A percentile compares a stretch with the other conserved stretches of the same genome.
phyloP scores from a whole-genome alignment of 2,888 invertebrate genomes.

The Drosophila bunnanda region DNA sequence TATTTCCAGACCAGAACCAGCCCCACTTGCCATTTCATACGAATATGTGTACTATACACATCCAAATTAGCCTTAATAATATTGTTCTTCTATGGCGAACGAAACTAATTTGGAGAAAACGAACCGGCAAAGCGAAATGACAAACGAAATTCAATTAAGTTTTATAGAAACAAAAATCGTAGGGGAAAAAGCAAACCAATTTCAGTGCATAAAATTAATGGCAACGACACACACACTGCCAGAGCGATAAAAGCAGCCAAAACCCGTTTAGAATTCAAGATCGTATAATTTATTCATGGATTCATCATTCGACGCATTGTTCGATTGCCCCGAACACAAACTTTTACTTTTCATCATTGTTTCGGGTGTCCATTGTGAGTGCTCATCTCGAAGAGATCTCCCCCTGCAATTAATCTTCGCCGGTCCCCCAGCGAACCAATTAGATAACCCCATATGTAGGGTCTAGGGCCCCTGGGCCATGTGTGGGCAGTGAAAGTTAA shows the following conservation, averaged over 20 bases:
- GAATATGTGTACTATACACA: background rate
- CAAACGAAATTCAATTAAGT: slow-evolving; percentile 42
- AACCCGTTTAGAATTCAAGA: slow-evolving; percentile 68
- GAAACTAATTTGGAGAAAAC: slow-evolving; percentile 33
- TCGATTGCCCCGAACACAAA: slow-evolving; percentile 59
- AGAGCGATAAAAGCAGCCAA: slow-evolving; percentile 31
- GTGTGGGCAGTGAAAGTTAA: slow-evolving; percentile 64
- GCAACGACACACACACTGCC: slow-evolving; percentile 7
- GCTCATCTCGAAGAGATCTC: slow-evolving; percentile 46
- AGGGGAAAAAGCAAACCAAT: slow-evolving; percentile 20
- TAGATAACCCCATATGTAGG: slow-evolving; percentile 52
- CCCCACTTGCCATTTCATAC: background rate
- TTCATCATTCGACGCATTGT: slow-evolving; percentile 62
- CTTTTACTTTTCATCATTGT: slow-evolving; percentile 74
- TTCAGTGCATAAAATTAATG: slow-evolving; percentile 54
- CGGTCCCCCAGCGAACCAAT: slow-evolving; percentile 46
- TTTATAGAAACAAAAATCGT: slow-evolving; percentile 18
- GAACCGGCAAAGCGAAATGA: slow-evolving; percentile 8
- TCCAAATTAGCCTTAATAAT: background rate
- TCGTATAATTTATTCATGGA: slow-evolving; percentile 67
- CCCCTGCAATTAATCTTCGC: slow-evolving; percentile 70
- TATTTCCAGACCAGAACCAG: slow-evolving; percentile 4
- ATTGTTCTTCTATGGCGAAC: background rate
- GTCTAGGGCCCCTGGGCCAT: slow-evolving; percentile 1
- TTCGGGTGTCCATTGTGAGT: slow-evolving; percentile 47